Base-by-base conservation (phyloP, 2,888 invertebrate species). In the Lasius fuliginosus region DNA sequence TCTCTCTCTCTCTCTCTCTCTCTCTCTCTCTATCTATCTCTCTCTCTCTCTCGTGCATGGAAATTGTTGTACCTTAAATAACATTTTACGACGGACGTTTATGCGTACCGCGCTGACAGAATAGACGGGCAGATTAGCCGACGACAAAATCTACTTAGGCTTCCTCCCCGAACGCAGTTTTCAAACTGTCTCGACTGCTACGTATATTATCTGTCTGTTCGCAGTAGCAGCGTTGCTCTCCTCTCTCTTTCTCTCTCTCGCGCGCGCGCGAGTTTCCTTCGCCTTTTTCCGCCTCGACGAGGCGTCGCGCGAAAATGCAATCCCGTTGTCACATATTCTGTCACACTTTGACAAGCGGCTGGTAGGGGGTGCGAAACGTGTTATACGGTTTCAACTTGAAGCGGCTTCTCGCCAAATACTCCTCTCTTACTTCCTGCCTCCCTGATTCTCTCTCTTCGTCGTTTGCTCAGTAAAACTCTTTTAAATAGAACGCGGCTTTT, bases 241-340 rank as follows among this genome's bases (percentile, higher is more conserved):
- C 46, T 62, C 40, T 56, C 12, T 49, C 30, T n/a, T 23, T 18
- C 60, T 30, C 42, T 18, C 36, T 33, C n/a, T 42, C 42, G 40
- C 58, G 23, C 73, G 46, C 36, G 23, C 73, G 46, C 36, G 58
- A 42, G 64, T 68, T 60, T 62, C 62, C 68, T 36, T 49, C 27
- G 67, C 23, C 68, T 83, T 82, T 68, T 82, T 82, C 83, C 69
- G 40, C 60, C 82, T 77, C 82, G 46, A 46, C 60, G 53, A 64
- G 73, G 67, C 58, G 53, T 77, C 77, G 62, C 85, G 88, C 53
- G 90, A 88, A 62, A 90, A 90, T 89, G 86, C 90, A 88, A 88
- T 90, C 88, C 84, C 36, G 83, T 83, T 71, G 86, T 82, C 85
- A 75, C 83, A 85, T 83, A 82, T 82, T 83, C 58, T 81, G 88